These are phyloP conservation scores for Napeogenes sylphis DNA, from an alignment of 2,888 invertebrate species.

Conservation along the genomic window DNA sequence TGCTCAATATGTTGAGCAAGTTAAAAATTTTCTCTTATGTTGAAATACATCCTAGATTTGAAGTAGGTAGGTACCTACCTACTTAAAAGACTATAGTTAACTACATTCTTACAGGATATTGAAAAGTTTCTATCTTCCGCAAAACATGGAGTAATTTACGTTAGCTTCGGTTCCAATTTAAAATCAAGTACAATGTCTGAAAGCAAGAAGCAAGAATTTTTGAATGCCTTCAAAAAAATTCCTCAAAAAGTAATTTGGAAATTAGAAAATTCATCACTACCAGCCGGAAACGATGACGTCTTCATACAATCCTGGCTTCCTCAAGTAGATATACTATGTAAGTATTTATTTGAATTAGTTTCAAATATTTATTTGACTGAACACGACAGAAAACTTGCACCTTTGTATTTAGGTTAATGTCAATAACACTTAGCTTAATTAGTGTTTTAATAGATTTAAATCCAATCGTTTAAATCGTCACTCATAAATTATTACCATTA, in stretches of 20 bases:
- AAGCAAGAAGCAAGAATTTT: constrained; percentile 74
- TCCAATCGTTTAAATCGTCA: too few relatives aligned
- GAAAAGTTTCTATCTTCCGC: constrained; percentile 79
- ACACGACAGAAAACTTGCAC: too few relatives aligned
- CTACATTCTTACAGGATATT: constrained; percentile 67
- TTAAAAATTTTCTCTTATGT: too few relatives aligned
- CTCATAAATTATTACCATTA: too few relatives aligned
- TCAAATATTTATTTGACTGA: too few relatives aligned
- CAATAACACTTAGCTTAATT: too few relatives aligned
- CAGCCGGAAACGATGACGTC: constrained; percentile 77
- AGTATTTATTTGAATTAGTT: constrained; percentile 43
- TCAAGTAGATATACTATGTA: constrained; percentile 83
- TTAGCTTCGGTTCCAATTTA: constrained; percentile 86
- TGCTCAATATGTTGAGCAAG: too few relatives aligned
- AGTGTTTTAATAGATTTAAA: too few relatives aligned
- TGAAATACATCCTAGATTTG: too few relatives aligned
- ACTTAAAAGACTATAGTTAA: neutral
- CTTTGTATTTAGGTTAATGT: too few relatives aligned
- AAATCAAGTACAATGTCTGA: constrained; percentile 79
- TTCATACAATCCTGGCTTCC: constrained; percentile 80
- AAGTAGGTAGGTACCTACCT: too few relatives aligned
- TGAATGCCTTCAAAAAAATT: constrained; percentile 78
- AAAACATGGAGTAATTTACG: constrained; percentile 81
- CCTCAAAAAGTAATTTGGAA: constrained; percentile 85
- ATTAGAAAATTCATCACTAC: constrained; percentile 80